Conservation (phyloP, 2,113 vertebrate species). For the Platycercus adscitus region DNA sequence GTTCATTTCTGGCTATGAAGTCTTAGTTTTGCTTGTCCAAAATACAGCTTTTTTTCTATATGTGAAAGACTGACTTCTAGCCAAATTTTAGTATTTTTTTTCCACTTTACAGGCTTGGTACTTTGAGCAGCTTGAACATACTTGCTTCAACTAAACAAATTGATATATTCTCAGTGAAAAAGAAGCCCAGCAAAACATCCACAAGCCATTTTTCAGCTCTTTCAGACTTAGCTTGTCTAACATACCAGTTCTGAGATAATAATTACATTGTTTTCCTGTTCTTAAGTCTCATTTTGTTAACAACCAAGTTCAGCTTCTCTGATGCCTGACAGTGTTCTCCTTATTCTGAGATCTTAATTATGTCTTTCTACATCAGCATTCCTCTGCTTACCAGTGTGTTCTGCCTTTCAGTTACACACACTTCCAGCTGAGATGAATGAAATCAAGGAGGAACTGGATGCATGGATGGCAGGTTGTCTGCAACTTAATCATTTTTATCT, state of each 20-base stretch:
- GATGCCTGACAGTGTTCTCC: neutral
- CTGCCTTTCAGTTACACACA: neutral
- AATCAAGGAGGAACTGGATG: neutral
- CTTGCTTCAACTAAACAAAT: constrained; percentile 2
- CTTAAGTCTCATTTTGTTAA: neutral
- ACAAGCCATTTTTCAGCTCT: neutral
- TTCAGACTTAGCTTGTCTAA: neutral
- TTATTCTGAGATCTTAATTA: neutral
- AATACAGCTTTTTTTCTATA: neutral
- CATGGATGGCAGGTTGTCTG: neutral
- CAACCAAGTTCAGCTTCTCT: neutral
- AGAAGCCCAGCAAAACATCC: neutral
- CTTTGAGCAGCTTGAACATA: neutral
- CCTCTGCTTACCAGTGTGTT: neutral
- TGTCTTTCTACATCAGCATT: neutral
- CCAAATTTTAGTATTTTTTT: neutral
- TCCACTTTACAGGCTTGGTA: neutral
- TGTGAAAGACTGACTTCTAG: neutral
- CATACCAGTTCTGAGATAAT: neutral
- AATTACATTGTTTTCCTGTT: neutral
- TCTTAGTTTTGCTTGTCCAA: neutral
- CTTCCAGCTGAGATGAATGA: constrained; percentile 1
- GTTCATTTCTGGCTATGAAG: neutral
- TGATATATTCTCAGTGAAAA: neutral
- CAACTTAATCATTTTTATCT: neutral